Evolutionary conservation across 1,140 invertebrate species (phyloP).

Genomic region (Neodiprion fabricii): DNA sequence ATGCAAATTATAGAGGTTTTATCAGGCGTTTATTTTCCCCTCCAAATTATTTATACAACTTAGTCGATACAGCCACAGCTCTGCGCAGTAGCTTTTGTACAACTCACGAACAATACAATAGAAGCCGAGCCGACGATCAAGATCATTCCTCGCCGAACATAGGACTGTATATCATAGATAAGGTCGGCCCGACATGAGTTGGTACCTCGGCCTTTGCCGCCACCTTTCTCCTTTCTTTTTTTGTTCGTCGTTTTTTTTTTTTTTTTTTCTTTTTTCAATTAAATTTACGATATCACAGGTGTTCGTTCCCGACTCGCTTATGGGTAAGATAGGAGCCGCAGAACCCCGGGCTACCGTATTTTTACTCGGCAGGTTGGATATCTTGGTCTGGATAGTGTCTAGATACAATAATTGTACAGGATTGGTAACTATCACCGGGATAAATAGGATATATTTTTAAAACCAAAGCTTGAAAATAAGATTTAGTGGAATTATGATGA

Average conservation of each 20-base stretch:
- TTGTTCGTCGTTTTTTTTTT: no score
- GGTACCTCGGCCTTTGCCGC: neutral
- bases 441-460: no score
- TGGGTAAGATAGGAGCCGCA: neutral
- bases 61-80: neutral
- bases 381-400: no score
- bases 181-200: neutral
- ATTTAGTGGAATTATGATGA: no score
- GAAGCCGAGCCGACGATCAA: neutral
- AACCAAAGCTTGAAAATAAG: no score
- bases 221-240: no score
- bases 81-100: neutral
- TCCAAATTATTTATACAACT: neutral
- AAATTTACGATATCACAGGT: neutral
- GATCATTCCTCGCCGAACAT: neutral
- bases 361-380: no score
- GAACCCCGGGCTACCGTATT: no score
- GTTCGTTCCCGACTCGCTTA: neutral
- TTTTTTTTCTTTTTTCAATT: neutral
- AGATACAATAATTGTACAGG: no score
- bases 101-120: neutral
- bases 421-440: no score
- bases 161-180: neutral
- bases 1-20: neutral
- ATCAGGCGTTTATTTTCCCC: neutral